Evolutionary conservation across 2,797 vertebrate genomes (phyloP), one percentile per base, ranked within the genome.

Genomic region (Margarornis squamiger): DNA sequence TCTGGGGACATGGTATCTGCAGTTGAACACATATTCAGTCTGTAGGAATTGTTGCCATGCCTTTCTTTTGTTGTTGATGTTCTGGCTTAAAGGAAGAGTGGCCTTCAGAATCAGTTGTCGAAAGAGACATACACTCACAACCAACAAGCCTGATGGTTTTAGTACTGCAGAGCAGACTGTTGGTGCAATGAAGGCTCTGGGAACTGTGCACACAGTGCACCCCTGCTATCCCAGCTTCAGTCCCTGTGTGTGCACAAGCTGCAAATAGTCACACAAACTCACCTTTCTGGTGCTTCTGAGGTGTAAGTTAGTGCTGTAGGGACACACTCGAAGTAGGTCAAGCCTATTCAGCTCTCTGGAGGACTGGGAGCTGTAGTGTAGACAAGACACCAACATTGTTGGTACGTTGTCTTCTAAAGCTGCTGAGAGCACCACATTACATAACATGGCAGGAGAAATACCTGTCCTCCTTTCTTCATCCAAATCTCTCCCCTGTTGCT

Each of bases 121-220:
- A 45, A 68, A 68, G 22, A 66, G 62, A 90, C 10, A 34, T 39
- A 24, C 5, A 32, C 36, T 63, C 45, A 22, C 13, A 55, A 16
- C 9, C 45, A 72, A 11, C 18, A 26, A 32, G 46, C 32, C 34
- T 7, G 27, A 19, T 6, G 0, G 3, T 41, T 78, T 68, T 19
- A 57, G 54, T 29, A 34, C n/a, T 19, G 9, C 52, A 66, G 52
- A 15, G 27, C 39, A 81, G 74, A 18, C 10, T 1, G 2, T 5
- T 14, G 57, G 45, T 26, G 8, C 52, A 4, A 5, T 7, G 57
- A 36, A 74, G 38, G 29, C 57, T 12, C 45, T 34, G 49, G 26
- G 52, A 70, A 19, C 2, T 21, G 39, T 10, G 38, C 49, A 27
- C 0, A 0, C 8, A 8, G 0, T 18, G 27, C 26, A 21, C 27